Percentiles rank a stretch among this genome's conserved stretches.
phyloP scores from a whole-genome alignment of 1,140 invertebrate genomes.

The Andrena cerasifolii region DNA sequence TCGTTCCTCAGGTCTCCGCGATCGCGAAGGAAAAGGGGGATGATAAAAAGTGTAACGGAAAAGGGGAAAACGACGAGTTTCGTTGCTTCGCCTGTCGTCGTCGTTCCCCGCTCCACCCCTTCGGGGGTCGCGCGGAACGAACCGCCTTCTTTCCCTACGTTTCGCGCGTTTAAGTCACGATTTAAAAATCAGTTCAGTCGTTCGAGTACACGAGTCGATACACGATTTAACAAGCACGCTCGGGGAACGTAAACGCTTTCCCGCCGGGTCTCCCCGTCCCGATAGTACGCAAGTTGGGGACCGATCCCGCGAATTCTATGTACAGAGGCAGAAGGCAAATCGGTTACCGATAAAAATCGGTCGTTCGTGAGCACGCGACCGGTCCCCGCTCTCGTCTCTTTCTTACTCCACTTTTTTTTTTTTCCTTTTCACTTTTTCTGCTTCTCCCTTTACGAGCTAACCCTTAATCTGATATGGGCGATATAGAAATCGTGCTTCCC shows the following conservation, averaged over 20 bases:
- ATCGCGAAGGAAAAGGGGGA: not conserved
- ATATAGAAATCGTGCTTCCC: slow-evolving; percentile 28
- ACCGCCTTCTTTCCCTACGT: not conserved
- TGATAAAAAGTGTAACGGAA: not conserved
- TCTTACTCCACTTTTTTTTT: not conserved
- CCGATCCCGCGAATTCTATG: not conserved
- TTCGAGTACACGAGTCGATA: slow-evolving; percentile 8
- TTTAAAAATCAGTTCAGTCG: slow-evolving; percentile 20
- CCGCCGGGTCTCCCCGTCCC: not conserved
- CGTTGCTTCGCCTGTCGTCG: not conserved
- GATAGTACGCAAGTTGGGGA: not conserved
- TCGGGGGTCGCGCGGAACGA: not conserved
- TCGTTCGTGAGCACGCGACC: not conserved
- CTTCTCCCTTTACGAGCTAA: slow-evolving; percentile 14
- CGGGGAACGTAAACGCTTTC: slow-evolving; percentile 5
- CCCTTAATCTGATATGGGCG: slow-evolving; percentile 48
- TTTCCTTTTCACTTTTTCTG: not conserved
- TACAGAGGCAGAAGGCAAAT: slow-evolving; percentile 21
- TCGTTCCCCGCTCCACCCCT: not conserved
- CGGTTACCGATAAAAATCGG: not conserved
- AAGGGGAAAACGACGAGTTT: slow-evolving; percentile 16
- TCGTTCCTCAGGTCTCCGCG: not conserved
- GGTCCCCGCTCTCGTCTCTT: not conserved
- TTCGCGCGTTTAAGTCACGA: slow-evolving; percentile 14
- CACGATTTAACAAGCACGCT: slow-evolving; percentile 1